phyloP scores from a whole-genome alignment of 37 sponge, comb jelly and placozoan genomes.

The Axinella damicornis region DNA sequence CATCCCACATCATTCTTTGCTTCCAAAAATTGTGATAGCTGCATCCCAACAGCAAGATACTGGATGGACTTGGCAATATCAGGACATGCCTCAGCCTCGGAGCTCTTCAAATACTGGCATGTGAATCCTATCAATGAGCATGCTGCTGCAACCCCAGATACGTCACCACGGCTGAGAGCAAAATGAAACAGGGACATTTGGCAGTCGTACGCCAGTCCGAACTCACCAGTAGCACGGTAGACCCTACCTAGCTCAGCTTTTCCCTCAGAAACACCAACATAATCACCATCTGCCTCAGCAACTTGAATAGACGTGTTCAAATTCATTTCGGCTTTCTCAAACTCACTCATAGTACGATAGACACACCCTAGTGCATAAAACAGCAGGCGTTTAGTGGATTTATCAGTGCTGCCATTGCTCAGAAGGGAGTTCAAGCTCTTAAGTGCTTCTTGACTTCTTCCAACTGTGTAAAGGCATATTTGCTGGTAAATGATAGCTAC shows the following conservation, averaged over 20 bases:
- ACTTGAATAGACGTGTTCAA: not conserved
- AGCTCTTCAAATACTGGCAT: slow-evolving; percentile 1
- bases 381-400: not conserved
- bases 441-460: slow-evolving; percentile 27
- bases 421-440: slow-evolving; percentile 8
- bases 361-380: slow-evolving; percentile 11
- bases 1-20: slow-evolving; percentile 8
- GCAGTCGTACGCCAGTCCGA: not conserved
- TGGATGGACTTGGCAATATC: not conserved
- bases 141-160: not conserved
- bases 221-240: slow-evolving; percentile 21
- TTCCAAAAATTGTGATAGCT: not conserved
- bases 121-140: slow-evolving; percentile 39
- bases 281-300: not conserved
- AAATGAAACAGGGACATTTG: not conserved
- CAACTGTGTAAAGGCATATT: not conserved
- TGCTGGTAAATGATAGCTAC: slow-evolving; percentile 42
- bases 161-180: slow-evolving; percentile 15
- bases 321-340: slow-evolving; percentile 8
- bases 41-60: slow-evolving; percentile 15
- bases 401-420: not conserved
- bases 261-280: not conserved
- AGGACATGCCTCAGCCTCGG: not conserved
- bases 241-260: slow-evolving; percentile 27
- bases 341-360: not conserved